Conservation (phyloP, 1,140 invertebrate genomes). For the Bombus breviceps region DNA sequence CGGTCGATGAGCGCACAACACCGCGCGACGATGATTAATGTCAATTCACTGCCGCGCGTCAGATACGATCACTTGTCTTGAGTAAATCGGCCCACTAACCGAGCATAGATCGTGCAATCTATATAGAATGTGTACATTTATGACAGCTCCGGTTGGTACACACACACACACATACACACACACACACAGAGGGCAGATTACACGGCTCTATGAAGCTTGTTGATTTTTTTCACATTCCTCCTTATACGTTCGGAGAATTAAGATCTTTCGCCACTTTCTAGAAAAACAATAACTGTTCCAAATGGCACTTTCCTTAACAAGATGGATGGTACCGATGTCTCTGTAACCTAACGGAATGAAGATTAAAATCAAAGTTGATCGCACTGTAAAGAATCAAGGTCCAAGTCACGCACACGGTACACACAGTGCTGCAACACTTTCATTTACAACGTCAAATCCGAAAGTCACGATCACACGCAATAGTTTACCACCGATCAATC, state of each 20-base stretch:
- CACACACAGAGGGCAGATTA: conserved; percentile 23
- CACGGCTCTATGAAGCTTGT: conserved; percentile 37
- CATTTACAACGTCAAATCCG: conserved; percentile 31
- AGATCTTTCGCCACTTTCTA: conserved; percentile 12
- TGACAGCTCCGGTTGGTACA: conserved; percentile 61
- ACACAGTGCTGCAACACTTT: conserved; percentile 68
- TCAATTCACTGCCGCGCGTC: conserved; percentile 64
- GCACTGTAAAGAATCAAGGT: conserved; percentile 27
- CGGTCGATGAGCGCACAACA: conserved; percentile 49
- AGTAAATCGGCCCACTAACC: conserved; percentile 65
- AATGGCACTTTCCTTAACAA: conserved; percentile 2
- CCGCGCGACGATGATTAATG: conserved; percentile 61
- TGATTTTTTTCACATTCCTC: conserved; percentile 30
- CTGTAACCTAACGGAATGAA: conserved; percentile 6
- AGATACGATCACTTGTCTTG: conserved; percentile 66
- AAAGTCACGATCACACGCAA: conserved; percentile 33
- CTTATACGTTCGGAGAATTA: conserved; percentile 14
- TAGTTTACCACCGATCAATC: conserved; percentile 10
- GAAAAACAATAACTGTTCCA: background rate
- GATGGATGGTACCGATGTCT: background rate
- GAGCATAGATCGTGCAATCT: conserved; percentile 71
- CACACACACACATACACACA: conserved; percentile 37
- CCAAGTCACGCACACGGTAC: conserved; percentile 53
- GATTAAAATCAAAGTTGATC: background rate
- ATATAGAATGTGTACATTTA: conserved; percentile 71